Evolutionary conservation across 1,140 invertebrate species (phyloP).

Genomic region (Vanessa tameamea): DNA sequence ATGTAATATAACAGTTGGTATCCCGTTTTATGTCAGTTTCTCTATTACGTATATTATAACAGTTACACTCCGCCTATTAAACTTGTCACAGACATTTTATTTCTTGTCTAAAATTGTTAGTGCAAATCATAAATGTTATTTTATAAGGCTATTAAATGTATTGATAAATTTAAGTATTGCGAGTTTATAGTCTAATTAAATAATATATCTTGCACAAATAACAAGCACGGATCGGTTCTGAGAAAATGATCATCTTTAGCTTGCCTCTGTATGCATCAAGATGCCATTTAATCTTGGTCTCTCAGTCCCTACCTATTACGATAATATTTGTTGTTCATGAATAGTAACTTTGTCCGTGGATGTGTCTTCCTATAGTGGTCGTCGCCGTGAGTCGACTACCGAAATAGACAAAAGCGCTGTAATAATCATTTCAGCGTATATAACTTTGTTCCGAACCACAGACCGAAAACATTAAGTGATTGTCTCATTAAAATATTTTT

Average conservation of each 20-base stretch:
- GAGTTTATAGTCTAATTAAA: not conserved
- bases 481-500: not conserved
- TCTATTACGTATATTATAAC: slow-evolving; percentile 25
- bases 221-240: slow-evolving; percentile 30
- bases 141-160: not conserved
- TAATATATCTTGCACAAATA: slow-evolving; percentile 19
- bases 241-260: slow-evolving; percentile 39
- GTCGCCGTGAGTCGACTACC: slow-evolving; percentile 31
- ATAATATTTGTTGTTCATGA: slow-evolving; percentile 33
- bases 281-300: slow-evolving; percentile 32
- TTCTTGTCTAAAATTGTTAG: not conserved
- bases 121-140: not conserved
- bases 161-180: not conserved
- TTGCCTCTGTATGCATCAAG: slow-evolving; percentile 28
- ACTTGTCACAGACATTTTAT: slow-evolving; percentile 6
- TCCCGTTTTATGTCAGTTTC: slow-evolving; percentile 26
- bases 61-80: slow-evolving; percentile 7
- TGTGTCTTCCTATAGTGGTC: slow-evolving; percentile 28
- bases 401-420: slow-evolving; percentile 39
- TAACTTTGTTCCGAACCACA: slow-evolving; percentile 13
- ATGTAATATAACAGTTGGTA: slow-evolving; percentile 26
- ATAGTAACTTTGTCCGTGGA: slow-evolving; percentile 27
- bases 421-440: slow-evolving; percentile 39
- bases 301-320: slow-evolving; percentile 15
- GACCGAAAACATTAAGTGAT: not conserved